These are phyloP conservation scores for Tetragonisca angustula DNA, from an alignment of 2,888 invertebrate genomes.

Conservation along the genomic window DNA sequence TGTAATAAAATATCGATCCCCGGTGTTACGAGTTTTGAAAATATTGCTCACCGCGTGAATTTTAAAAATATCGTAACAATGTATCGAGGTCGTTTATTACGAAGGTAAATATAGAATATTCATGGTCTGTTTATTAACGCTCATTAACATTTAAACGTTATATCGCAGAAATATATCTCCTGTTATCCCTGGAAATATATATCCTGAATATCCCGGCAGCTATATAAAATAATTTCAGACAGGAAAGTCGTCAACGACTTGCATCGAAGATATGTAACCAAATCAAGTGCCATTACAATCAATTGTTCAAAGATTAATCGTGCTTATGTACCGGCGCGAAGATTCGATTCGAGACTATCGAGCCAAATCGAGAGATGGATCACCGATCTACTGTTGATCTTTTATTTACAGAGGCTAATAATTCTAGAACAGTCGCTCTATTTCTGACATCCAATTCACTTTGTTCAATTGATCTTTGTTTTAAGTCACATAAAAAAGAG, in stretches of 20 bases:
- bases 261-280: not conserved
- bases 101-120: not conserved
- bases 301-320: slow-evolving; percentile 48
- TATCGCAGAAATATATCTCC: not conserved
- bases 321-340: slow-evolving; percentile 12
- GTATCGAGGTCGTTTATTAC: not conserved
- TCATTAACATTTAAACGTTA: slow-evolving; percentile 1
- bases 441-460: slow-evolving; percentile 22
- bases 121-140: not conserved
- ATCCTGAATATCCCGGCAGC: not conserved
- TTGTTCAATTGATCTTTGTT: not conserved
- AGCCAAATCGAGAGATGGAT: slow-evolving; percentile 18
- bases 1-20: not conserved
- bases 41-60: too few relatives aligned
- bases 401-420: slow-evolving; percentile 15
- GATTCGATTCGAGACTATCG: slow-evolving; percentile 30
- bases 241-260: not conserved
- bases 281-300: slow-evolving; percentile 12
- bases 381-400: slow-evolving; percentile 12
- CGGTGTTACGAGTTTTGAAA: too few relatives aligned
- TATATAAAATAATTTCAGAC: not conserved
- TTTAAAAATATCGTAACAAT: not conserved
- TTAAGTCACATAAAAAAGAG: not conserved
- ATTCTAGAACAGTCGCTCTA: slow-evolving; percentile 20
- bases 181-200: too few relatives aligned